Conservation (phyloP, 2,113 vertebrate genomes). For the Bettongia penicillata region DNA sequence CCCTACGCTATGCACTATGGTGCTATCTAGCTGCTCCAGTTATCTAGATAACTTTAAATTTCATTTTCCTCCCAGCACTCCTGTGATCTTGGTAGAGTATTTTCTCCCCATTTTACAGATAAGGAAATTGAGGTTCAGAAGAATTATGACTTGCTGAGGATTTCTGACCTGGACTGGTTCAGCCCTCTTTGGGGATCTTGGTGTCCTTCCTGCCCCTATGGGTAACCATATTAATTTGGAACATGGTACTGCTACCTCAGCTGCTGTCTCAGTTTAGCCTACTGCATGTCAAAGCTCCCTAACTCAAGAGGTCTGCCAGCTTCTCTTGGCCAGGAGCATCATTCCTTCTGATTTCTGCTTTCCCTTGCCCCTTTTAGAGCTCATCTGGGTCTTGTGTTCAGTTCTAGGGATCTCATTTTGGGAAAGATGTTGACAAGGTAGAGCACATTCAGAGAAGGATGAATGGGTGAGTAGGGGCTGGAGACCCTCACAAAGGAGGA, state of each 20-base stretch:
- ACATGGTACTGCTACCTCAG: neutral
- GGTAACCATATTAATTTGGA: neutral
- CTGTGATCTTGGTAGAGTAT: neutral
- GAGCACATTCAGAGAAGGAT: neutral
- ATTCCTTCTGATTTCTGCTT: neutral
- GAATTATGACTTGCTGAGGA: neutral
- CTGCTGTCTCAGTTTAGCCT: neutral
- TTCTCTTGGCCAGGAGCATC: neutral
- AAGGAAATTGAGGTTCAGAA: neutral
- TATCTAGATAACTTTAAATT: neutral
- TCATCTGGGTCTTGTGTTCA: neutral
- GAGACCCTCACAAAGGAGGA: neutral
- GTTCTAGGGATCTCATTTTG: neutral
- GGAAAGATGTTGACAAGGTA: neutral
- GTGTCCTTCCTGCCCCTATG: neutral
- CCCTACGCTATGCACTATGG: neutral
- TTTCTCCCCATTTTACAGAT: neutral
- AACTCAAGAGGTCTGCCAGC: neutral
- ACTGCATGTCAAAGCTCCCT: neutral
- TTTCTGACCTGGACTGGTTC: neutral
- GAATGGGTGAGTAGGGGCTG: neutral
- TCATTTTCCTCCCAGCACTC: neutral
- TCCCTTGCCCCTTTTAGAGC: neutral
- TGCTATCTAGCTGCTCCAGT: neutral
- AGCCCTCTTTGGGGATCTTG: neutral